phyloP scores from a whole-genome alignment of 2,797 vertebrate species.

The Labroides dimidiatus region DNA sequence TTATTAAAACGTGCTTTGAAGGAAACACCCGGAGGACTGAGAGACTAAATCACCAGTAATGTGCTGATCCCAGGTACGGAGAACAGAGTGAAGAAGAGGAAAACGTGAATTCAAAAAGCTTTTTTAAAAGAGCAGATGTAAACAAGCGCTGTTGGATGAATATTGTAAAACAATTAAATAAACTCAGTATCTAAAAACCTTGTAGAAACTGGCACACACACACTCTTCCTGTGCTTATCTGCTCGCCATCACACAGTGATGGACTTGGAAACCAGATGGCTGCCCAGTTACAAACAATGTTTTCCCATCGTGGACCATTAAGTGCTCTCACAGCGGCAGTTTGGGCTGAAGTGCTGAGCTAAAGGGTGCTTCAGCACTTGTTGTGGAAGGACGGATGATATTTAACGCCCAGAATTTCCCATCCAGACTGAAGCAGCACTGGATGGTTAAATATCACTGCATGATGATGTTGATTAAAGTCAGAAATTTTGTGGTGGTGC shows the following conservation, averaged over 20 bases:
- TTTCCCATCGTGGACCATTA: constrained; percentile 70
- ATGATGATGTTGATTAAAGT: constrained; percentile 15
- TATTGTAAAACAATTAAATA: too few relatives aligned
- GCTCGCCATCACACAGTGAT: constrained; percentile 37
- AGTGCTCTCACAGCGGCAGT: constrained; percentile 66
- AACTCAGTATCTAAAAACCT: too few relatives aligned
- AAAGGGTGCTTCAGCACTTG: constrained; percentile 72
- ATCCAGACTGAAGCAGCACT: constrained; percentile 53
- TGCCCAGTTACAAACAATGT: constrained; percentile 67
- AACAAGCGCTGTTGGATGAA: too few relatives aligned
- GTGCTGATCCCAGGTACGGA: neutral
- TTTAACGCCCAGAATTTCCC: constrained; percentile 56
- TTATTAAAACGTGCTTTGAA: constrained; percentile 46
- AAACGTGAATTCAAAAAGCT: constrained; percentile 7
- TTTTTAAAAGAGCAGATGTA: constrained; percentile 16
- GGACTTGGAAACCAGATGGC: constrained; percentile 55
- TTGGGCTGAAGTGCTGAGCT: constrained; percentile 66
- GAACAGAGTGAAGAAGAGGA: neutral
- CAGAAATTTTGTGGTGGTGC: neutral
- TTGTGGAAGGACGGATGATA: constrained; percentile 60
- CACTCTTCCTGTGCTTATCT: constrained; percentile 9
- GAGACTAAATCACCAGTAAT: neutral
- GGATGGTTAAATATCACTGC: constrained; percentile 18
- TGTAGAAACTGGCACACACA: constrained; percentile 1
- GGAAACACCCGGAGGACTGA: neutral